Percentiles rank a stretch among this genome's conserved stretches.
Conservation (phyloP, 2,888 invertebrate genomes). For the Drosophila siamana region DNA sequence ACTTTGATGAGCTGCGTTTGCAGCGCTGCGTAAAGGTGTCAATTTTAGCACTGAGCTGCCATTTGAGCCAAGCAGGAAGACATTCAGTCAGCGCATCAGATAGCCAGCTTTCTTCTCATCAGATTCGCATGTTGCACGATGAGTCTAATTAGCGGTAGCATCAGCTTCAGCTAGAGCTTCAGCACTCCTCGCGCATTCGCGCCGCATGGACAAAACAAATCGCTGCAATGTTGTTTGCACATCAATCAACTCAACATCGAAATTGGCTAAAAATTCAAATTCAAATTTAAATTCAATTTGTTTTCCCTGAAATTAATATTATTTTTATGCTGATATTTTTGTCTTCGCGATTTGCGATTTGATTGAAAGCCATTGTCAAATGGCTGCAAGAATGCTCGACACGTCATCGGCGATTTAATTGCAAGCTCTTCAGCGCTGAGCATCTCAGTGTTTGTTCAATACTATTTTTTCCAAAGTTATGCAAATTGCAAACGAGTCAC, state of each 20-base stretch:
- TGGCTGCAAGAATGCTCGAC: slow-evolving; percentile 34
- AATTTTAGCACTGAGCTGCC: slow-evolving; percentile 80
- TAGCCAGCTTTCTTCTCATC: slow-evolving; percentile 40
- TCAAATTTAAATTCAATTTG: slow-evolving; percentile 2
- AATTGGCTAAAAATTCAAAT: slow-evolving; percentile 48
- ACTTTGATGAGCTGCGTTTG: slow-evolving; percentile 76
- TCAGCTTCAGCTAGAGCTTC: slow-evolving; percentile 5
- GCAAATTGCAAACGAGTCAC: slow-evolving; percentile 72
- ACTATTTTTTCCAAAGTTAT: slow-evolving; percentile 50
- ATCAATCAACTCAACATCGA: slow-evolving; percentile 71
- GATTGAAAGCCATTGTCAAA: slow-evolving; percentile 70
- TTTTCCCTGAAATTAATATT: slow-evolving; percentile 21
- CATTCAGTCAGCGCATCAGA: background rate
- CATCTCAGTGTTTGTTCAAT: slow-evolving; percentile 11
- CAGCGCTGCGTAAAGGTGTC: slow-evolving; percentile 78
- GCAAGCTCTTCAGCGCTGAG: slow-evolving; percentile 59
- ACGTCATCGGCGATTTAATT: slow-evolving; percentile 67
- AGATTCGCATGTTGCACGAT: slow-evolving; percentile 46
- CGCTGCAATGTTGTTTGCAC: slow-evolving; percentile 65
- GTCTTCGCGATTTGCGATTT: slow-evolving; percentile 17
- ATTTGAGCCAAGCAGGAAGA: slow-evolving; percentile 47
- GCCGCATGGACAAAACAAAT: slow-evolving; percentile 1
- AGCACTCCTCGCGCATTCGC: background rate
- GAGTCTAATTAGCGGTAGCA: slow-evolving; percentile 52
- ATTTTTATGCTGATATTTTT: slow-evolving; percentile 15